These are phyloP conservation scores for Empidonax traillii DNA, from an alignment of 2,113 vertebrate genomes.

Conservation along the genomic window DNA sequence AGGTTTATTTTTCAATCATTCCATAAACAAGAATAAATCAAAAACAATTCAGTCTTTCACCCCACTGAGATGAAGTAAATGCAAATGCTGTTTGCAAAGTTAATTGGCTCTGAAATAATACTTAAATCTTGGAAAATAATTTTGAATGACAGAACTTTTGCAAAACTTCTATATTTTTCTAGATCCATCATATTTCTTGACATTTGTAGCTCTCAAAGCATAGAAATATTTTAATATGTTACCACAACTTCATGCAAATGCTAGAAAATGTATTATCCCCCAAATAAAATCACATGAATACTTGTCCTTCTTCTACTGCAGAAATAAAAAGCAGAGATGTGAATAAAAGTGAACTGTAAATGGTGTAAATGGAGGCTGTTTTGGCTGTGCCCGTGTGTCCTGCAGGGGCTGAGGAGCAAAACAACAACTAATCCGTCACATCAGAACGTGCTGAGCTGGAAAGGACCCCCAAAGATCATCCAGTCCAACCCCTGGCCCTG, in stretches of 20 bases:
- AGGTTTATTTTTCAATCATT: slow-evolving; percentile 36
- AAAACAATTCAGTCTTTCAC: slow-evolving; percentile 35
- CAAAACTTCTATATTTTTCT: not conserved
- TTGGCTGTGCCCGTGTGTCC: not conserved
- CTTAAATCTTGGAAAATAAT: slow-evolving; percentile 5
- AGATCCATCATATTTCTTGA: not conserved
- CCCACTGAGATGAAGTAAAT: slow-evolving; percentile 39
- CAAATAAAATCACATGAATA: not conserved
- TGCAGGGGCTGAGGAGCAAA: not conserved
- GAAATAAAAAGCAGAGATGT: not conserved
- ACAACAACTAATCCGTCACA: not conserved
- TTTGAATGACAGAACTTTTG: not conserved
- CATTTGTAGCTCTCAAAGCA: not conserved
- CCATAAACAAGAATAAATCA: slow-evolving; percentile 42
- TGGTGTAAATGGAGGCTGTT: not conserved
- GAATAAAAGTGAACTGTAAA: not conserved
- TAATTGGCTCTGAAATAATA: slow-evolving; percentile 39
- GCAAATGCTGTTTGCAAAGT: slow-evolving; percentile 18
- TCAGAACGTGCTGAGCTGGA: not conserved
- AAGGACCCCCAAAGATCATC: not conserved
- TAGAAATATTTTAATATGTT: not conserved
- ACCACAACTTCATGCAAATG: not conserved
- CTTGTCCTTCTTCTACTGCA: not conserved
- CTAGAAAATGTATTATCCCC: not conserved
- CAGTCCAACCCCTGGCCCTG: not conserved